A percentile compares a stretch with the other conserved stretches of the same genome.
These are phyloP conservation scores for Apocheima hispidaria DNA, from an alignment of 2,888 invertebrate species.

Conservation along the genomic window DNA sequence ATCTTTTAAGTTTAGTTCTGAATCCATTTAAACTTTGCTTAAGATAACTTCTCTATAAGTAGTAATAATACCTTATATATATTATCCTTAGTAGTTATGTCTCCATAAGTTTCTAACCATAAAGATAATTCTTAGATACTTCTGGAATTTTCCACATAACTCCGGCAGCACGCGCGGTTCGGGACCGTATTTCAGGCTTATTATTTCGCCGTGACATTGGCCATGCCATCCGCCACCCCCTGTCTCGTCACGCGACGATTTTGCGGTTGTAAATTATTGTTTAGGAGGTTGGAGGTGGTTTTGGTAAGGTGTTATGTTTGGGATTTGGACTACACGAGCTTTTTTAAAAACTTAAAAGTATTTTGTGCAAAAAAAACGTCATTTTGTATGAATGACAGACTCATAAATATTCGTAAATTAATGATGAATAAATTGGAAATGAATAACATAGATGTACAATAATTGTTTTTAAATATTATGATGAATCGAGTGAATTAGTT, in stretches of 20 bases:
- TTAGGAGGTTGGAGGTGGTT: neutral
- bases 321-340: neutral
- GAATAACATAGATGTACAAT: no score
- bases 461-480: no score
- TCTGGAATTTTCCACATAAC: constrained; percentile 9
- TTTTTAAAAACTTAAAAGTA: no score
- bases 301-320: neutral
- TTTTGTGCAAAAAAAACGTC: no score
- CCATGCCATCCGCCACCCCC: constrained; percentile 42
- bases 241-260: constrained; percentile 53
- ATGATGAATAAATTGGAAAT: no score
- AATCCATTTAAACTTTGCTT: no score
- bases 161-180: neutral
- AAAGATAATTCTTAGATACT: neutral
- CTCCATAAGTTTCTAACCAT: neutral
- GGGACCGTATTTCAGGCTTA: constrained; percentile 14
- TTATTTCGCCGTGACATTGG: constrained; percentile 50
- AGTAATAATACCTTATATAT: no score
- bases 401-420: no score
- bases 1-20: no score
- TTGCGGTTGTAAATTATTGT: constrained; percentile 35
- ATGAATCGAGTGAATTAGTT: neutral
- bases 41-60: no score
- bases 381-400: no score
- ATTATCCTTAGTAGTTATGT: neutral